Base-by-base conservation (phyloP, 2,888 invertebrate species). In the Ypsolopha scabrella region DNA sequence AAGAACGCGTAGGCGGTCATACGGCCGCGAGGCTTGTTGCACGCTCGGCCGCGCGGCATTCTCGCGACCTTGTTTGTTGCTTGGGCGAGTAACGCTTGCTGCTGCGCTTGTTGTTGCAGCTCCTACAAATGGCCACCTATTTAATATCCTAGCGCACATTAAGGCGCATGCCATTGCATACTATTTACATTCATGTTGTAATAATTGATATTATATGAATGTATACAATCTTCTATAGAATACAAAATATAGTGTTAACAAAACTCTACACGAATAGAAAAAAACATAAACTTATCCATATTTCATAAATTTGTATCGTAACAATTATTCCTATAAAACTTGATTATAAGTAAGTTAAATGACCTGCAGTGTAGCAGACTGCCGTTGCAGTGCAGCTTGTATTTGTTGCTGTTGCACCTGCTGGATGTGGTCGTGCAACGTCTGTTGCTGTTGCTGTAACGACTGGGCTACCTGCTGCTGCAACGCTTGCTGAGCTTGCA, bases 1-100 rank as follows among this genome's bases (percentile, higher is more conserved):
- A 99, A 99, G 90, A 94, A 97, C 36, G 97, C 96, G 75, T 97
- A 97, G 47, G 97, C 96, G 54, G 96, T 96, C 96, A 96, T 96
- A 63, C 96, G 93, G 57, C 97, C 97, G 72, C 96, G 92, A 49
- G 97, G 96, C 81, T 96, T 96, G 62, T 93, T 91, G 74, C 93
- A 93, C 44, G 91, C 92, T 64, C 91, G 64, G 0, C 80, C 78
- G 64, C 93, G 89, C 61, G 93, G 93, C 93, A 93, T 93, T 77
- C 91, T 93, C 72, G 88, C 89, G 73, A 90, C 90, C 58, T 68
- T 73, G 47, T 67, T 73, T 39, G 80, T 72, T 52, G 83, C 72
- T 61, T 88, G 88, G 44, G 87, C 81, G 68, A 88, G 70, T 51
- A 79, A 55, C 7, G 81, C 77, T 56, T 86, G 86, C 62, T 88